A percentile compares a stretch with the other conserved stretches of the same genome.
Conservation (phyloP, 2,888 invertebrate genomes). For the Torymus auratus region DNA sequence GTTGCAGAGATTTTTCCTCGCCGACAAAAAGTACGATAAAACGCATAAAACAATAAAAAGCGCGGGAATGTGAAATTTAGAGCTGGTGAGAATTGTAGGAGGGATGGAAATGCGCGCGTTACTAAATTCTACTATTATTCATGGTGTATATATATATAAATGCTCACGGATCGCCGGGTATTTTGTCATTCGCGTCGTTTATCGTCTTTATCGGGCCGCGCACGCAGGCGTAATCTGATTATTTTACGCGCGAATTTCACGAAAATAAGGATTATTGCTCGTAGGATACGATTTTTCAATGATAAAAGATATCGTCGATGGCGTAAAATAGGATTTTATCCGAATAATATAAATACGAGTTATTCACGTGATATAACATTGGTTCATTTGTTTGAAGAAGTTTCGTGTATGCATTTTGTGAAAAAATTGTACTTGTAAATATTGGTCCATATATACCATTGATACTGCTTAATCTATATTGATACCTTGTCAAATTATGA, state of each 20-base stretch:
- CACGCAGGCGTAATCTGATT: constrained; percentile 21
- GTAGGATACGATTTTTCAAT: neutral
- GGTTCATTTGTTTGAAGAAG: too few species aligned
- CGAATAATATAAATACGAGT: too few species aligned
- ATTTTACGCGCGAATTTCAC: constrained; percentile 5
- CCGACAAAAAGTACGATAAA: neutral
- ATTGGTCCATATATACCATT: too few species aligned
- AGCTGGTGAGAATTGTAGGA: neutral
- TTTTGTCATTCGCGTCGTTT: constrained; percentile 32
- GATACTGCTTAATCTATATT: too few species aligned
- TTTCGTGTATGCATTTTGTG: too few species aligned
- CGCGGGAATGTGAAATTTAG: neutral
- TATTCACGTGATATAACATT: too few species aligned
- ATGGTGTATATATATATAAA: neutral
- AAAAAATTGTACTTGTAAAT: too few species aligned
- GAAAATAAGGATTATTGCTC: constrained; percentile 17
- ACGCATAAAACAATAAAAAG: neutral
- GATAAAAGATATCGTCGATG: neutral
- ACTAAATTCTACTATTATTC: constrained; percentile 22
- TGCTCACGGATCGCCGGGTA: neutral
- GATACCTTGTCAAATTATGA: too few species aligned
- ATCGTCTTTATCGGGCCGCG: constrained; percentile 18
- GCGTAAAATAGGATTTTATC: too few species aligned
- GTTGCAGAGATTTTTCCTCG: too few species aligned
- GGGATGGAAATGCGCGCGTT: neutral